These are phyloP conservation scores for Pseudorhiza aurosa DNA, from an alignment of 30 jellyfish, hydroid and myxozoan genomes.

Conservation along the genomic window DNA sequence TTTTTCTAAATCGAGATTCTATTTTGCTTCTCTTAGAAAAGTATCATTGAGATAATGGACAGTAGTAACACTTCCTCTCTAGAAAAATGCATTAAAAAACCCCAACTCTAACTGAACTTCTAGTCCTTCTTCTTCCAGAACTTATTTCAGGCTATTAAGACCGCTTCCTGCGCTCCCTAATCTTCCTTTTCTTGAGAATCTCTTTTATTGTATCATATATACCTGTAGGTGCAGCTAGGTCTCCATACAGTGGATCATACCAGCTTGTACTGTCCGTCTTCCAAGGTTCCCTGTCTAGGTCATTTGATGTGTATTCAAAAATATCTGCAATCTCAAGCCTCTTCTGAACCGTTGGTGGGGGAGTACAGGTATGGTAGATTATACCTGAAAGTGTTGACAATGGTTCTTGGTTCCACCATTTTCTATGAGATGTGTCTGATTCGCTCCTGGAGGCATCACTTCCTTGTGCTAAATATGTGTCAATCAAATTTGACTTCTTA, in stretches of 20 bases:
- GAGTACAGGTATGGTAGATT: conserved; percentile 77
- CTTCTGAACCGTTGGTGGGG: conserved; percentile 86
- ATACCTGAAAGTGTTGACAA: conserved; percentile 67
- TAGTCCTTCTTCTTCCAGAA: no score
- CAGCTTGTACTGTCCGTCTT: conserved; percentile 85
- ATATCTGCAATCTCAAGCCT: conserved; percentile 54
- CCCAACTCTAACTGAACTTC: no score
- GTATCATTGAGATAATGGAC: no score
- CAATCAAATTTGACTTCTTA: conserved; percentile 25
- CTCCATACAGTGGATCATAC: conserved; percentile 96
- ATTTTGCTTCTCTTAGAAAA: no score
- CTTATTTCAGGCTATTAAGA: no score
- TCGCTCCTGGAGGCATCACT: neutral
- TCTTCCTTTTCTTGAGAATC: conserved; percentile 70
- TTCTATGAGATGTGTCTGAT: conserved; percentile 61
- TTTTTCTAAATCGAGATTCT: no score
- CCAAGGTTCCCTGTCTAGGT: conserved; percentile 91
- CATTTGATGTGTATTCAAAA: conserved; percentile 56
- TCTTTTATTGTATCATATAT: conserved; percentile 86
- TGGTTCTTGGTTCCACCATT: conserved; percentile 90
- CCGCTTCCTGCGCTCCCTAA: conserved; percentile 21
- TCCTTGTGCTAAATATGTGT: conserved; percentile 57
- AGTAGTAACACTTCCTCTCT: no score
- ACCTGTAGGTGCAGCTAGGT: conserved; percentile 93
- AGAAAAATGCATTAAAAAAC: no score